phyloP scores from a whole-genome alignment of 2,113 vertebrate genomes.

The Triplophysa tibetana region DNA sequence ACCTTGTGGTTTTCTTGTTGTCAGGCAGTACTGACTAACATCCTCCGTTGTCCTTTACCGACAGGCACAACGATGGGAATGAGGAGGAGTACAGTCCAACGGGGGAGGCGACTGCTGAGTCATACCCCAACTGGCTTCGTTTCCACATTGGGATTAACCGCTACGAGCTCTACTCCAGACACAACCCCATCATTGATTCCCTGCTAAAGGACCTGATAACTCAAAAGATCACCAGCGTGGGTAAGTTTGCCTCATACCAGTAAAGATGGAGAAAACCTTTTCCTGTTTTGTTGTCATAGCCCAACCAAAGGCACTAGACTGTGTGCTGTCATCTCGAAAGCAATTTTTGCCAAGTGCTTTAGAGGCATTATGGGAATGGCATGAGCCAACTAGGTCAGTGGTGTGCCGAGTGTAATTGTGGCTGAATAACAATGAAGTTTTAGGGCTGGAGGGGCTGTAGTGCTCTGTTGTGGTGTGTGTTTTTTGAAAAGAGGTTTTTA shows the following conservation, averaged over 20 bases:
- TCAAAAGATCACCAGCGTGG: constrained; percentile 92
- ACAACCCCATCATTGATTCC: constrained; percentile 81
- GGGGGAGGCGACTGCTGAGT: constrained; percentile 79
- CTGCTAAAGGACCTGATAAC: constrained; percentile 85
- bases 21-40: constrained; percentile 13
- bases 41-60: not conserved
- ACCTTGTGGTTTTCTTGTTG: not conserved
- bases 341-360: constrained; percentile 43
- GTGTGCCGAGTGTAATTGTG: not conserved
- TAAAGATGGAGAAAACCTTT: not conserved
- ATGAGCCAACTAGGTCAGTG: constrained; percentile 43
- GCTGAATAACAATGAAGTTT: constrained; percentile 25
- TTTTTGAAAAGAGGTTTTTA: not conserved
- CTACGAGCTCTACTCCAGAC: constrained; percentile 89
- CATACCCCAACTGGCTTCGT: constrained; percentile 96
- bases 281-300: not conserved
- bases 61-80: constrained; percentile 81
- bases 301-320: not conserved
- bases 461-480: constrained; percentile 7
- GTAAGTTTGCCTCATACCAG: constrained; percentile 72
- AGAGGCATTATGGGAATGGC: constrained; percentile 33
- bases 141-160: constrained; percentile 97
- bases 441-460: constrained; percentile 7
- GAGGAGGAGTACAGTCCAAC: constrained; percentile 81
- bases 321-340: constrained; percentile 20